Evolutionary conservation across 1,140 invertebrate species (phyloP).

Genomic region (Heliconius congener): DNA sequence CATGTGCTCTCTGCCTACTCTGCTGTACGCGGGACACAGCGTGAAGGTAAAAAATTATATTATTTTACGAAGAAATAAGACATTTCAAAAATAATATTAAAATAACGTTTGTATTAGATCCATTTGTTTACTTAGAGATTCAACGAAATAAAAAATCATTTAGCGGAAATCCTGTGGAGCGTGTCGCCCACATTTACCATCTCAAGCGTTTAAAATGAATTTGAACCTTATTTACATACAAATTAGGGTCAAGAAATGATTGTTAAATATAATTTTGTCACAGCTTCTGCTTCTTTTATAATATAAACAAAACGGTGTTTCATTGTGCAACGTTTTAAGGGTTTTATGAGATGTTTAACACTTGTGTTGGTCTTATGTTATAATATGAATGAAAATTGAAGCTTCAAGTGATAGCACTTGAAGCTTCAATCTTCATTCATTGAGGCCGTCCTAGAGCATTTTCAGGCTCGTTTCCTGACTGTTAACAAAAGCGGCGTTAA

Average conservation of each 20-base stretch:
- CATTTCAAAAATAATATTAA: background rate
- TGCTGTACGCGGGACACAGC: too few relatives aligned
- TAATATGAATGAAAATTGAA: too few relatives aligned
- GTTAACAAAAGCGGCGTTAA: background rate
- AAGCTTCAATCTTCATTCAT: too few relatives aligned
- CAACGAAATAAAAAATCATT: background rate
- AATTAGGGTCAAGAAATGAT: background rate
- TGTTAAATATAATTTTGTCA: conserved; percentile 1
- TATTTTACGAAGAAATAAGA: background rate
- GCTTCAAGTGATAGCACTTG: too few relatives aligned
- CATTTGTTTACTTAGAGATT: conserved; percentile 1
- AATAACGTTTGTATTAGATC: background rate
- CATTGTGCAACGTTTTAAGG: background rate
- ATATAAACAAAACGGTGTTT: background rate
- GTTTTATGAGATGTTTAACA: background rate
- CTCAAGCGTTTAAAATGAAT: background rate
- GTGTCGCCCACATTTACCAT: conserved; percentile 8
- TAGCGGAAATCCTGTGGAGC: conserved; percentile 3
- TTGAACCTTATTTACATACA: background rate
- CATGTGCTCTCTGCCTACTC: too few relatives aligned
- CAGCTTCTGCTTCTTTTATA: conserved; percentile 1
- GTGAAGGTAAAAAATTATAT: too few relatives aligned
- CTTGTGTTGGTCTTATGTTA: background rate
- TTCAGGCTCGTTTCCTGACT: too few relatives aligned
- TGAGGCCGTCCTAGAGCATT: too few relatives aligned